These are phyloP conservation scores for Craniophora ligustri DNA, from an alignment of 2,888 invertebrate species.

Conservation along the genomic window DNA sequence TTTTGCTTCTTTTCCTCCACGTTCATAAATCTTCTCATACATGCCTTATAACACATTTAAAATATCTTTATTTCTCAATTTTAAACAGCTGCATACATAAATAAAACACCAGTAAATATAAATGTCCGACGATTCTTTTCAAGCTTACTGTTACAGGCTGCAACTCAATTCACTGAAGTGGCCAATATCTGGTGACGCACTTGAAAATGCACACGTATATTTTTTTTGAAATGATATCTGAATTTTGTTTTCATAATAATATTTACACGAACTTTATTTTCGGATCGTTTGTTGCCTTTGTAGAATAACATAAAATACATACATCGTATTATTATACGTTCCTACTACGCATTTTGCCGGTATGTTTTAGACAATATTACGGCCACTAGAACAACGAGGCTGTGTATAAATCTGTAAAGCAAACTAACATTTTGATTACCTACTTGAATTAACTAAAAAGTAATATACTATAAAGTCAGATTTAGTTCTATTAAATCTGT, in stretches of 20 bases:
- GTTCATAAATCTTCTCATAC: too few species aligned
- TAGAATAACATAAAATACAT: constrained; percentile 9
- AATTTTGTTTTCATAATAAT: constrained; percentile 10
- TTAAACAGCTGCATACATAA: not conserved
- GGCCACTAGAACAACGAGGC: too few species aligned
- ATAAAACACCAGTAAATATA: not conserved
- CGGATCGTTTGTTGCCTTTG: not conserved
- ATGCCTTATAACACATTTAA: too few species aligned
- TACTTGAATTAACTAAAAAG: too few species aligned
- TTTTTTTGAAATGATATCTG: constrained; percentile 13
- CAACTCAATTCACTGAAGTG: constrained; percentile 3
- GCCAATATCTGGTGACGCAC: constrained; percentile 17
- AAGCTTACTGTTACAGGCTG: too few species aligned
- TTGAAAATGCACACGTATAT: constrained; percentile 23
- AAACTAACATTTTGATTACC: too few species aligned
- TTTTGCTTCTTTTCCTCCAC: too few species aligned
- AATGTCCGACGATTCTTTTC: not conserved
- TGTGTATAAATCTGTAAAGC: too few species aligned
- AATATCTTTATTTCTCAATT: not conserved
- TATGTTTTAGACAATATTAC: too few species aligned
- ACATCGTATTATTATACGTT: too few species aligned
- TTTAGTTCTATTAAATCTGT: constrained; percentile 31
- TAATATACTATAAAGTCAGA: constrained; percentile 7
- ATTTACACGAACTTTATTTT: constrained; percentile 1
- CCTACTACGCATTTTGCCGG: too few species aligned